Evolutionary conservation across 2,888 invertebrate species (phyloP), one percentile per base, ranked within the genome.

Genomic region (Phalangium opilio): DNA sequence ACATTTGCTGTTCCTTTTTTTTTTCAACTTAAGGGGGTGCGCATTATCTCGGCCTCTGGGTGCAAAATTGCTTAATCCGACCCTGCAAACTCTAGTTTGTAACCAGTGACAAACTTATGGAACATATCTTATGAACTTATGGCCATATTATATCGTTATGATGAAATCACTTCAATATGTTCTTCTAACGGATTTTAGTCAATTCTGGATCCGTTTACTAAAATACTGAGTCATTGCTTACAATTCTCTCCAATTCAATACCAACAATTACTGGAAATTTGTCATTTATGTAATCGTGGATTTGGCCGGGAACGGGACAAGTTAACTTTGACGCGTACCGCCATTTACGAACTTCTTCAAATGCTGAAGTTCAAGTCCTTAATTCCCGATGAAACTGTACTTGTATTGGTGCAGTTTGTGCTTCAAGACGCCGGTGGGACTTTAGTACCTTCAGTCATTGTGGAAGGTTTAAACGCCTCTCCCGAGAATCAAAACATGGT

Each of bases 271-370:
- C 78, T 85, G 8, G 91, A 95, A 63, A 72, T 96, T 42, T 89
- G 89, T 65, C 83, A 83, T 50, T 75, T 87, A 12, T 91, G 91
- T 64, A 83, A 85, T 62, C 75, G 90, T 57, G 85, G 83, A 8
- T 91, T 93, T 66, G 76, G 76, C 3, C 80, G 85, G 65, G 98
- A 98, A 67, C 73, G 96, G 18, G 98, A 98, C 69, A 93, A 91
- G 71, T 74, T 90, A 64, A 77, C 86, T 53, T 74, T 96, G 41
- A 86, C 91, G 44, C 74, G 96, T 44, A 85, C 87, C 60, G 78
- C 93, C 45, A 86, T 95, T 39, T 86, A 81, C 64, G 96, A 98
- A 69, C 73, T 98, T 57, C 81, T 95, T 41, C 91, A 93, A 66
- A 93, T 91, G 0, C 73, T 98, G 50, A 84, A 93, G 64, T 93